A percentile compares a stretch with the other conserved stretches of the same genome.
Conservation (phyloP, 1,140 invertebrate genomes). For the Conopomorpha cramerella region DNA sequence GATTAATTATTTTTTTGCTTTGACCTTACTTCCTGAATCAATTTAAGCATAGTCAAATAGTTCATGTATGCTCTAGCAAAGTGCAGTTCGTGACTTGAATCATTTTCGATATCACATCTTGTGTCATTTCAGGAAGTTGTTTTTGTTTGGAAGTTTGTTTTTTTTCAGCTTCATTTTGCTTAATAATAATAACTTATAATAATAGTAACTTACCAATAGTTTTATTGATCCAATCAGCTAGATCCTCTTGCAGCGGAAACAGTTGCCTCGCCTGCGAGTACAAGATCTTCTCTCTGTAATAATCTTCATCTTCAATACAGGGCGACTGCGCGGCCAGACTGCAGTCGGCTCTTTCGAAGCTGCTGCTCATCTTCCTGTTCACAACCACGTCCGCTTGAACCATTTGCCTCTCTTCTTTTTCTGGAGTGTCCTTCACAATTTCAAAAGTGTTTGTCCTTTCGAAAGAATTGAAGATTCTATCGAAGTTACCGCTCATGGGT, state of each 20-base stretch:
- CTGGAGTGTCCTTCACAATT: slow-evolving; percentile 39
- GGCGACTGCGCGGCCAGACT: slow-evolving; percentile 59
- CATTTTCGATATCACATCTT: too few species aligned
- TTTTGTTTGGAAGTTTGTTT: too few species aligned
- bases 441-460: slow-evolving; percentile 55
- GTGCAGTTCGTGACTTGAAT: too few species aligned
- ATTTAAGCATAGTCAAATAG: too few species aligned
- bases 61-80: too few species aligned
- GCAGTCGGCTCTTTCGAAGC: slow-evolving; percentile 62
- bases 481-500: slow-evolving; percentile 50
- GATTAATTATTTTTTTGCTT: too few species aligned
- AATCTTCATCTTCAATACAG: slow-evolving; percentile 71
- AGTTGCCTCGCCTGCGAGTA: slow-evolving; percentile 78
- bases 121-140: too few species aligned
- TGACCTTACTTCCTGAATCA: too few species aligned
- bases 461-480: slow-evolving; percentile 57
- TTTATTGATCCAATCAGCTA: slow-evolving; percentile 87
- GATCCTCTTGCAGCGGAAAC: slow-evolving; percentile 81
- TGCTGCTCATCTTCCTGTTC: slow-evolving; percentile 51
- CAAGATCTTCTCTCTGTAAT: slow-evolving; percentile 75
- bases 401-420: slow-evolving; percentile 28
- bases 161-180: too few species aligned
- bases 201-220: slow-evolving; percentile 80
- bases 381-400: slow-evolving; percentile 44
- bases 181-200: too few species aligned